Conservation (phyloP, 2,113 vertebrate species). For the Reinhardtius hippoglossoides region DNA sequence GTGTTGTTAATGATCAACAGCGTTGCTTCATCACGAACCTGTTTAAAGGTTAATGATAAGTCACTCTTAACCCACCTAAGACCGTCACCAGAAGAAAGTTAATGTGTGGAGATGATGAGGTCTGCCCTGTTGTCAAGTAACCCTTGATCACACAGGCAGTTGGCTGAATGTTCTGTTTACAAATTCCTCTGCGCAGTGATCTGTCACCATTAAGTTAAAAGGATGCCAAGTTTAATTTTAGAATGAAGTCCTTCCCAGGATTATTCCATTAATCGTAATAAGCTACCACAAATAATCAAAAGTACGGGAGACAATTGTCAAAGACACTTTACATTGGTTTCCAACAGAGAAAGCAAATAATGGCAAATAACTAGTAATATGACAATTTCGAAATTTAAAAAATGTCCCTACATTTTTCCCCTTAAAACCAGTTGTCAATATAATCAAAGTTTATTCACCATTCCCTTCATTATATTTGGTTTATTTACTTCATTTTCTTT, state of each 20-base stretch:
- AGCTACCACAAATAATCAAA: background rate
- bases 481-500: slow-evolving; percentile 18
- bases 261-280: background rate
- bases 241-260: background rate
- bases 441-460: no score
- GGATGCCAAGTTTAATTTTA: background rate
- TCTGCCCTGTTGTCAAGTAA: slow-evolving; percentile 45
- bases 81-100: slow-evolving; percentile 7
- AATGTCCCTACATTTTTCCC: no score
- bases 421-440: no score
- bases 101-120: slow-evolving; percentile 10
- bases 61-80: slow-evolving; percentile 18
- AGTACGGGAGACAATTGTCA: background rate
- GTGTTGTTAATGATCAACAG: slow-evolving; percentile 48
- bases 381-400: no score
- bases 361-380: no score
- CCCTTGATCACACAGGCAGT: slow-evolving; percentile 47
- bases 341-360: no score
- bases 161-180: slow-evolving; percentile 15
- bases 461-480: background rate
- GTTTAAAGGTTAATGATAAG: slow-evolving; percentile 73
- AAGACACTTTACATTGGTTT: background rate
- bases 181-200: slow-evolving; percentile 8
- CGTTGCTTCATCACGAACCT: background rate
- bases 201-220: background rate